Percentiles rank a stretch among this genome's conserved stretches.
phyloP scores from a whole-genome alignment of 2,888 invertebrate genomes.

The Liopterus haemorrhoidalis region DNA sequence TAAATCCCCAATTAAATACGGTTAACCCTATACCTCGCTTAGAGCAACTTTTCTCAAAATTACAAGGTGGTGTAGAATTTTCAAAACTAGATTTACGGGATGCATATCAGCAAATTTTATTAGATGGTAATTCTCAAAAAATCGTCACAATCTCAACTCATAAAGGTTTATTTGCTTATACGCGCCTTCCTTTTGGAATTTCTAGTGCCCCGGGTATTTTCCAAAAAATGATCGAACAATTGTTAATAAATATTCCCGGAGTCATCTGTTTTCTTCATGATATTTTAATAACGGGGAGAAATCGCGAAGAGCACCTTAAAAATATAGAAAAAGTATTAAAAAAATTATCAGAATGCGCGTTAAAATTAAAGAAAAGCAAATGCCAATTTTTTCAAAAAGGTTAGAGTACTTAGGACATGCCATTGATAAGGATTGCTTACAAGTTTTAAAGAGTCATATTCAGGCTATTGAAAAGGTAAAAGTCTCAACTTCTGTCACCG shows the following conservation, averaged over 20 bases:
- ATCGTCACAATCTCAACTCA: conserved; percentile 34
- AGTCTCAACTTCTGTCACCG: too few relatives aligned
- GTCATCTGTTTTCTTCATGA: conserved; percentile 22
- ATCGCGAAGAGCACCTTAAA: conserved; percentile 19
- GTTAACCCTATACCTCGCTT: conserved; percentile 25
- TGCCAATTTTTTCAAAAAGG: too few relatives aligned
- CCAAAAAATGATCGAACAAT: conserved; percentile 35
- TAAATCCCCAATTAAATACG: conserved; percentile 17
- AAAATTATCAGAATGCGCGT: too few relatives aligned
- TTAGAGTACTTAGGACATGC: too few relatives aligned
- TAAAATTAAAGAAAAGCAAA: too few relatives aligned
- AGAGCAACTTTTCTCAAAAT: conserved; percentile 20
- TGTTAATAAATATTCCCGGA: conserved; percentile 30
- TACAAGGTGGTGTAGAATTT: conserved; percentile 30
- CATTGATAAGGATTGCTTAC: too few relatives aligned
- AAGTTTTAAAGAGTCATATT: too few relatives aligned
- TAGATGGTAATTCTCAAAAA: conserved; percentile 29
- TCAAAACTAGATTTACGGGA: conserved; percentile 34
- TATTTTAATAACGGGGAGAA: conserved; percentile 29
- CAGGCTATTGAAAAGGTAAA: too few relatives aligned
- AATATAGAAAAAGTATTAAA: conserved; percentile 22
- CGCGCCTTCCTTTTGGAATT: conserved; percentile 35
- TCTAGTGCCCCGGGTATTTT: conserved; percentile 36
- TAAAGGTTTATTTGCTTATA: conserved; percentile 32
- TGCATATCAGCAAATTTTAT: conserved; percentile 33